Percentiles rank a stretch among this genome's conserved stretches.
Evolutionary conservation across 2,113 vertebrate species (phyloP).

Genomic region (Meleagris gallopavo): DNA sequence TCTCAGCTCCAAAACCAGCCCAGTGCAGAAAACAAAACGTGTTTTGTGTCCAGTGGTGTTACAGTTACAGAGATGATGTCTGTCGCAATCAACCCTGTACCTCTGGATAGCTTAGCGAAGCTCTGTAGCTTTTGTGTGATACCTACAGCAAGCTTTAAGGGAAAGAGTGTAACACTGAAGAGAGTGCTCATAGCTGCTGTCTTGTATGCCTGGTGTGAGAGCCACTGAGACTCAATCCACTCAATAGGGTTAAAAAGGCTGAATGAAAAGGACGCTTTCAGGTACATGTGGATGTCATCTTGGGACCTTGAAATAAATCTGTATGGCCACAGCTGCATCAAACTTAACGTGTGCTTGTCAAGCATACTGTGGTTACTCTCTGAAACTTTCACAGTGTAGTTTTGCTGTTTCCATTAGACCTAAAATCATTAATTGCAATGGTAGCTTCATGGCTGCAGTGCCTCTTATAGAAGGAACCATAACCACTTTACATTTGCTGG

Average conservation of each 20-base stretch:
- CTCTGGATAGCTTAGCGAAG: background rate
- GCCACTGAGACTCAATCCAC: background rate
- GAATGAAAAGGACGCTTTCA: background rate
- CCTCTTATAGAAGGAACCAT: background rate
- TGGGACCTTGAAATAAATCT: background rate
- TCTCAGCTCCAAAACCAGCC: background rate
- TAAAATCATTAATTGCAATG: background rate
- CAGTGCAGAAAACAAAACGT: accelerated
- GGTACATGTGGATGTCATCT: background rate
- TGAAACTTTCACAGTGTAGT: background rate
- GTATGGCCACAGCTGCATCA: background rate
- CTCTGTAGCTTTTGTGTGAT: background rate
- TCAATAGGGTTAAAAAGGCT: background rate
- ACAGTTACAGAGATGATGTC: background rate
- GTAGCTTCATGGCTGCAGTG: background rate
- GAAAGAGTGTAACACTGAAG: background rate
- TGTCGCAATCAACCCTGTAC: background rate
- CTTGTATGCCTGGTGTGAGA: background rate
- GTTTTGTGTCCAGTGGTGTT: background rate
- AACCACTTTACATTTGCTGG: background rate
- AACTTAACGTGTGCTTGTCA: background rate
- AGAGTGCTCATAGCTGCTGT: background rate
- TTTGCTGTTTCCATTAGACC: background rate
- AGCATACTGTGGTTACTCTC: background rate
- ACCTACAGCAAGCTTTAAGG: background rate